A percentile compares a stretch with the other conserved stretches of the same genome.
phyloP scores from a whole-genome alignment of 2,113 vertebrate genomes.

The Zosterops lateralis region DNA sequence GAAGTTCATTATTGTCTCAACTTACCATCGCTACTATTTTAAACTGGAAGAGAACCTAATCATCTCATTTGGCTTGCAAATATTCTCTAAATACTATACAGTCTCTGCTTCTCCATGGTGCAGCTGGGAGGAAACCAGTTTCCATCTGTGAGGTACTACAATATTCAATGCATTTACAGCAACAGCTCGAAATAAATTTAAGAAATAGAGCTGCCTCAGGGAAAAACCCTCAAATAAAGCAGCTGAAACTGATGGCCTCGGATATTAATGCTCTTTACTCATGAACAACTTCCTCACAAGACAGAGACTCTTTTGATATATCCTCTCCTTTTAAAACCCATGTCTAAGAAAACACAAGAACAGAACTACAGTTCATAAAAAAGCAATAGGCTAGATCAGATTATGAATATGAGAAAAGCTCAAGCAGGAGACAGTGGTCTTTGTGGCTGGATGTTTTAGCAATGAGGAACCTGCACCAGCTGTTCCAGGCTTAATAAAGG shows the following conservation, averaged over 20 bases:
- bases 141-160: not conserved
- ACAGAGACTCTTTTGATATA: not conserved
- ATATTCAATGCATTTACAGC: not conserved
- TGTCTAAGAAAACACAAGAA: not conserved
- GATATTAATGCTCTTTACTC: not conserved
- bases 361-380: not conserved
- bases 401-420: not conserved
- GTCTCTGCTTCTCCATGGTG: not conserved
- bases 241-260: not conserved
- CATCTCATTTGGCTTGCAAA: not conserved
- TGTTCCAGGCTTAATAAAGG: not conserved
- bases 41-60: not conserved
- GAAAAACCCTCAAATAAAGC: not conserved
- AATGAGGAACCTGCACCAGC: conserved; percentile 27
- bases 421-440: not conserved
- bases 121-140: conserved; percentile 10
- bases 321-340: not conserved
- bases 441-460: not conserved
- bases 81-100: not conserved
- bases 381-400: not conserved
- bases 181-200: not conserved
- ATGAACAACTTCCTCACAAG: not conserved
- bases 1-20: not conserved
- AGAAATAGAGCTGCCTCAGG: not conserved
- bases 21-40: not conserved